Base-by-base conservation (phyloP, 2,888 invertebrate species). In the Spodoptera exigua region DNA sequence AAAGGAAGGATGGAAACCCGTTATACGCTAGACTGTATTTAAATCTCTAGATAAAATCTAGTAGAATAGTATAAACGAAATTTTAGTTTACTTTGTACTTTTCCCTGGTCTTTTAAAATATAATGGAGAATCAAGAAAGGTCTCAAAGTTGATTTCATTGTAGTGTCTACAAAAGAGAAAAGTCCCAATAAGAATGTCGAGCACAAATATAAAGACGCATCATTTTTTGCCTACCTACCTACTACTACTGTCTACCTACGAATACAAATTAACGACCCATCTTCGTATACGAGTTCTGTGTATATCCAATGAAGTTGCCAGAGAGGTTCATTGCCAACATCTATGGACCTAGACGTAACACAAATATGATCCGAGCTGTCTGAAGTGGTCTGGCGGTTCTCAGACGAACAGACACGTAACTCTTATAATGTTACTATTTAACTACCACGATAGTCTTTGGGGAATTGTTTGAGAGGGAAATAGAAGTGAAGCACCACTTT, bases 361-460 rank as follows among this genome's bases (percentile, higher is more conserved):
- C 53, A 49, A 70, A 70, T 63, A 74, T 74, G 58, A 74, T 58
- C 44, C 45, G 41, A 45, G 36, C 17, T 41, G 53, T 41, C 35
- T 46, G 43, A 43, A 61, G 70, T 51, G 51, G 36, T 47, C 21
- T 53, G 39, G 40, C 18, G 37, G 61, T 62, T 51, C 51, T 48
- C 17, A 48, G 43, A 43, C 56, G 47, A 61, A 52, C 44, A 55
- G 52, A 56, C 55, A 74, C 52, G 74, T 48, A 53, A 62, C 58
- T 54, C 54, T 53, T 53, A 43, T 27, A 27, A 27, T 21, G 51
- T 34, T 44, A 58, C 51, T 74, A 53, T 74, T 54, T 67, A 67
- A 51, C 56, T 59, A 59, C 73, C 37, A 37, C 40, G 34, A 45
- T 46, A 27, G 52, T 58, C 67, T 58, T 57, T 41, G 45, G 72